Conservation (phyloP, 2,888 invertebrate species). For the Masnerella sp. region DNA sequence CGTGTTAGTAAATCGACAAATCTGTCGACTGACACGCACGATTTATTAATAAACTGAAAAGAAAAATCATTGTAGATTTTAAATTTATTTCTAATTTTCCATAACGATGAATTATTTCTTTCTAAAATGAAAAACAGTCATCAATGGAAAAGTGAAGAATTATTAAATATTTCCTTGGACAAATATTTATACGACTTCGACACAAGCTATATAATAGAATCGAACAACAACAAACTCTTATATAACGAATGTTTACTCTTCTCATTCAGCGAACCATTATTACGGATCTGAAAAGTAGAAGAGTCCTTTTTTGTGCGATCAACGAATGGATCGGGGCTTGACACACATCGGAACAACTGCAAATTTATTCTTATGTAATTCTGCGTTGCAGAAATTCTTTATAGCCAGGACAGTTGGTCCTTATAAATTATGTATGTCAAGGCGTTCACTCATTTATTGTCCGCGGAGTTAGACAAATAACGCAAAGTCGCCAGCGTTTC, state of each 20-base stretch:
- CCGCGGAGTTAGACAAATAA: conserved; percentile 38
- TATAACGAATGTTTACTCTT: conserved; percentile 27
- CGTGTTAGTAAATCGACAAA: too few species aligned
- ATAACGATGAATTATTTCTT: too few species aligned
- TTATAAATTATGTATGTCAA: conserved; percentile 59
- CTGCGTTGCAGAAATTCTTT: conserved; percentile 53
- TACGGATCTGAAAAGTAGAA: conserved; percentile 36
- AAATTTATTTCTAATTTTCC: too few species aligned
- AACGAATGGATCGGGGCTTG: conserved; percentile 46
- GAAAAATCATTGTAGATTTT: too few species aligned
- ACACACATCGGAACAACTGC: conserved; percentile 51
- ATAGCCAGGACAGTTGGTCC: conserved; percentile 53
- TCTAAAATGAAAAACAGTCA: too few species aligned
- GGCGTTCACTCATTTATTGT: conserved; percentile 44
- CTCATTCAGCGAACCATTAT: conserved; percentile 43
- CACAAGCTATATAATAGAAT: too few species aligned
- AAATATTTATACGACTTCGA: too few species aligned
- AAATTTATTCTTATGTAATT: conserved; percentile 59
- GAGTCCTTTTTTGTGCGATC: conserved; percentile 40
- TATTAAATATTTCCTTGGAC: too few species aligned
- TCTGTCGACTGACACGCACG: too few species aligned
- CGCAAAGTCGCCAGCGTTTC: conserved; percentile 19
- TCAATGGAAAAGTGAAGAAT: too few species aligned
- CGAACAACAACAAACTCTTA: too few species aligned
- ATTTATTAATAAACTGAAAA: too few species aligned